Base-by-base conservation (phyloP, 2,113 vertebrate species). In the Podiceps cristatus region DNA sequence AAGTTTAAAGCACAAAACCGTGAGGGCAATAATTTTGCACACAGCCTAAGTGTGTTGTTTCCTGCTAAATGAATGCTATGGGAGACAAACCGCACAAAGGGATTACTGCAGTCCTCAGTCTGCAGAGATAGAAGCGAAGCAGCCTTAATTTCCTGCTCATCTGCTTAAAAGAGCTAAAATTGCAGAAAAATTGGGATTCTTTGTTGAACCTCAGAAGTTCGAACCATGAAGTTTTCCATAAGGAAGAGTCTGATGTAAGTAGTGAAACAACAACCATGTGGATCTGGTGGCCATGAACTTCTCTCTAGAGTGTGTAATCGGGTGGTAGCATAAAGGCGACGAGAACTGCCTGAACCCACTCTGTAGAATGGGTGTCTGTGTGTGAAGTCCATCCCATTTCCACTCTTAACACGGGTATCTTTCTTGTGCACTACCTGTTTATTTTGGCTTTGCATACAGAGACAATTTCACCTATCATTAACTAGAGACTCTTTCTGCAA, bases 241-340 rank as follows among this genome's bases (percentile, higher is more conserved):
- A 42, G 27, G 7, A 77, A n/a, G 16, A 64, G 10, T 40, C 9
- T 68, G 10, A 18, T 5, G 0, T 56, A 67, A 82, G 3, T 2
- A 47, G 11, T 76, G 33, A 52, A 86, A 64, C 53, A 78, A 66
- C 18, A 63, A 5, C 59, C 68, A 7, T 47, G 29, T 79, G 52
- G 15, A n/a, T 56, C 31, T 78, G 56, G 19, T 68, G 42, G 31
- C 49, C 37, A 9, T 62, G 11, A 24, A 42, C 56, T 91, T 18
- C 13, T 63, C 37, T 84, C 22, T 74, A 11, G 37, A 27, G n/a
- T 28, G 16, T 84, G 89, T 88, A 55, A 71, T 80, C 24, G 47
- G 37, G 13, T 2, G 1, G 7, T 10, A 10, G 6, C 22, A 2
- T 24, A 62, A 76, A 82, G 15, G 11, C 2, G 3, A 18, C 4